A percentile compares a stretch with the other conserved stretches of the same genome.
Evolutionary conservation across 2,888 invertebrate species (phyloP).

Genomic region (Camponotus fellah): DNA sequence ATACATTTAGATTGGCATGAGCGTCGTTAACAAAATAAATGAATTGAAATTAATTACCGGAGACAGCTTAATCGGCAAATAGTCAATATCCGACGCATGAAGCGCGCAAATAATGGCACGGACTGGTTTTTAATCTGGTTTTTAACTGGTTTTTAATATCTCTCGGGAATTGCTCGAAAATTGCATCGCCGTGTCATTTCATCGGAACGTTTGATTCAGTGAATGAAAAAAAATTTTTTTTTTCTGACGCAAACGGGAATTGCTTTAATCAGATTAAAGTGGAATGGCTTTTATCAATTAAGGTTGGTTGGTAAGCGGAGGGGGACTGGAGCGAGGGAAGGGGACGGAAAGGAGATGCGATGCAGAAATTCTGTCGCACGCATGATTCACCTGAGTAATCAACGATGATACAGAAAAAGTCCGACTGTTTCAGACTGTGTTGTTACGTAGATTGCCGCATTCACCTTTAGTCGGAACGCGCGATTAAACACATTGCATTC

Average conservation of each 20-base stretch:
- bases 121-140: constrained; percentile 42
- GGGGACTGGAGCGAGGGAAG: neutral
- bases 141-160: constrained; percentile 49
- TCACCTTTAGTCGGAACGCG: constrained; percentile 13
- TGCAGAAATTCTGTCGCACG: constrained; percentile 34
- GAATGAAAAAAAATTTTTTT: constrained; percentile 22
- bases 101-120: constrained; percentile 36
- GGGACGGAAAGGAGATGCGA: neutral
- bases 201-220: constrained; percentile 44
- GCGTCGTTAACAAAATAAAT: constrained; percentile 30
- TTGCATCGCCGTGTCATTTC: constrained; percentile 45
- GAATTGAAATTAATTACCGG: constrained; percentile 50
- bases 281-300: constrained; percentile 51
- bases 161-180: constrained; percentile 47
- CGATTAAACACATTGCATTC: constrained; percentile 54
- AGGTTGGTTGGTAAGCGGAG: neutral
- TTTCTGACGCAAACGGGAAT: constrained; percentile 30
- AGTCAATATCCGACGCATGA: neutral
- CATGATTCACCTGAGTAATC: constrained; percentile 46
- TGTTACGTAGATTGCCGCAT: constrained; percentile 29
- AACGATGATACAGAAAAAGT: constrained; percentile 33
- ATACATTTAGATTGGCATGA: constrained; percentile 32
- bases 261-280: constrained; percentile 48
- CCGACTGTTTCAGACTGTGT: constrained; percentile 19
- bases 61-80: constrained; percentile 16